phyloP scores from a whole-genome alignment of 2,797 vertebrate genomes.

The Sardinella longiceps region DNA sequence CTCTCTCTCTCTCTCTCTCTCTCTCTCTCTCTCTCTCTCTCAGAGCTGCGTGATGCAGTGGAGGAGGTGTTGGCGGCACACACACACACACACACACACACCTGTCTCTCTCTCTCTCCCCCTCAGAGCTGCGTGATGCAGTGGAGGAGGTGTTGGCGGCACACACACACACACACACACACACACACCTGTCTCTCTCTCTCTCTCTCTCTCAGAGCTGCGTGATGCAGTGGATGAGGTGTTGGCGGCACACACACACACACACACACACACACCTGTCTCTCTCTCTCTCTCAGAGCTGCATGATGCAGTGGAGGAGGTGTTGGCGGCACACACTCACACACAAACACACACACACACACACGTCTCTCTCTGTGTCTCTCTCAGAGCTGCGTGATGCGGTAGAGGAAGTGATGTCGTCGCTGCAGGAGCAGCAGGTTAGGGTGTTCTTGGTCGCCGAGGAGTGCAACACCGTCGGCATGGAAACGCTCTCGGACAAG shows the following conservation, averaged over 20 bases:
- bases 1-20: too few species aligned
- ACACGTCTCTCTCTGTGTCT: neutral
- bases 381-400: slow-evolving; percentile 67
- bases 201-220: slow-evolving; percentile 62
- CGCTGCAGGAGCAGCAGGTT: slow-evolving; percentile 67
- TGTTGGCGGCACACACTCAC: slow-evolving; percentile 65
- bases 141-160: slow-evolving; percentile 75
- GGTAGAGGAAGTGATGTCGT: slow-evolving; percentile 76
- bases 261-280: too few species aligned
- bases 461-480: slow-evolving; percentile 62
- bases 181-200: too few species aligned
- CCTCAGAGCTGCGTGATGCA: slow-evolving; percentile 67
- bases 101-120: neutral
- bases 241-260: slow-evolving; percentile 53
- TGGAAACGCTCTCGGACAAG: slow-evolving; percentile 72
- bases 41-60: slow-evolving; percentile 70
- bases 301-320: slow-evolving; percentile 73
- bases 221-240: slow-evolving; percentile 74
- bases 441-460: slow-evolving; percentile 71
- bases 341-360: neutral
- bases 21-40: neutral
- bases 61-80: slow-evolving; percentile 73
- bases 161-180: neutral
- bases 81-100: neutral
- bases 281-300: slow-evolving; percentile 60